These are phyloP conservation scores for Bovichtus variegatus DNA, from an alignment of 2,797 vertebrate species.

Conservation along the genomic window DNA sequence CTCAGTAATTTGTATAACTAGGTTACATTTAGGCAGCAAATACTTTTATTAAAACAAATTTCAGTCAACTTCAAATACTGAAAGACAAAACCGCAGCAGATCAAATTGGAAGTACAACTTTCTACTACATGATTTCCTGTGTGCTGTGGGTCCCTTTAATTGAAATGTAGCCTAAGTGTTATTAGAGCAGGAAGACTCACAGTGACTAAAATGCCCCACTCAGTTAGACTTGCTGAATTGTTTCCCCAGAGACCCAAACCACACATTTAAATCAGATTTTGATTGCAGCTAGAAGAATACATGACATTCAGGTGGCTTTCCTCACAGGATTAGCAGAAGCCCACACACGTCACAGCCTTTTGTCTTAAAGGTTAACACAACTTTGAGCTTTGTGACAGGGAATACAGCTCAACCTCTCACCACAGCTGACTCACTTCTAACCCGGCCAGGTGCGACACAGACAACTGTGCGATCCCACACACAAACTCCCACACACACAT, in stretches of 20 bases:
- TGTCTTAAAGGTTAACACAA: constrained; percentile 84
- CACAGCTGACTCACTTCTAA: constrained; percentile 75
- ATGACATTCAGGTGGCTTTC: constrained; percentile 74
- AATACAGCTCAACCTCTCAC: constrained; percentile 61
- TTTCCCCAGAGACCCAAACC: constrained; percentile 59
- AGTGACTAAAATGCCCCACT: constrained; percentile 32
- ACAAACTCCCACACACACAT: constrained; percentile 50
- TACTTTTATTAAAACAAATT: neutral
- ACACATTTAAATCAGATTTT: constrained; percentile 65
- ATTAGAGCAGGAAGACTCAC: constrained; percentile 19
- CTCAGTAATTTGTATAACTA: too few species aligned
- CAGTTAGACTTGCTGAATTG: constrained; percentile 42
- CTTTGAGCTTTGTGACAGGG: constrained; percentile 68
- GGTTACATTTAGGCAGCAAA: too few species aligned
- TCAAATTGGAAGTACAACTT: neutral
- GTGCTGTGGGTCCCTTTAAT: constrained; percentile 3
- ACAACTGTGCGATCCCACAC: constrained; percentile 54
- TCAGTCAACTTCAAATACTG: neutral
- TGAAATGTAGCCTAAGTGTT: constrained; percentile 9
- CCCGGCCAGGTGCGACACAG: constrained; percentile 71
- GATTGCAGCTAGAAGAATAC: constrained; percentile 67
- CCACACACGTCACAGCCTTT: constrained; percentile 76
- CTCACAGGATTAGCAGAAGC: constrained; percentile 73
- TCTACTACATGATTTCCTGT: constrained; percentile 11
- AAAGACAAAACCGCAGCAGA: neutral